Evolutionary conservation across 2,888 invertebrate species (phyloP).

Genomic region (Sceliomorpha sp.): DNA sequence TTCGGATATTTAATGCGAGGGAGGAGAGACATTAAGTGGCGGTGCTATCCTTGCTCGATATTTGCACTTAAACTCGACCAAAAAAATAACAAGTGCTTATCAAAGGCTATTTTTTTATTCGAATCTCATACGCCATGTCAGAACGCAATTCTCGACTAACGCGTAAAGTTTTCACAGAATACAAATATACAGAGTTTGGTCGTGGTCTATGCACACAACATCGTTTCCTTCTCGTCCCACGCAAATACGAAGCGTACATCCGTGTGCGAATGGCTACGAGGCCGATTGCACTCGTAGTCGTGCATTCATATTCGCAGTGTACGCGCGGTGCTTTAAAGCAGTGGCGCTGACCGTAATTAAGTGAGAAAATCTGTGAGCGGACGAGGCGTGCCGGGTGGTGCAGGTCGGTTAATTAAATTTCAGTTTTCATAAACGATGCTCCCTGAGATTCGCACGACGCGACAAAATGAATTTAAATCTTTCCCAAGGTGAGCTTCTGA

Average conservation of each 20-base stretch:
- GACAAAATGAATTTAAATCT: constrained; percentile 32
- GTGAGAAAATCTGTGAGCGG: constrained; percentile 47
- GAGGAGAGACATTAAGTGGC: constrained; percentile 3
- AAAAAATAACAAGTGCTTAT: constrained; percentile 18
- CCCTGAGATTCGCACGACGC: constrained; percentile 18
- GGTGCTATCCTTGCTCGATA: constrained; percentile 4
- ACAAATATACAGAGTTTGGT: constrained; percentile 50
- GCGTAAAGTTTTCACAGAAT: constrained; percentile 48
- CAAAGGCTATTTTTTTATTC: constrained; percentile 45
- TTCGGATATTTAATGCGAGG: not conserved
- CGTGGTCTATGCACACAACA: constrained; percentile 52
- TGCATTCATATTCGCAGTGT: constrained; percentile 39
- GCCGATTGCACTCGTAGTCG: constrained; percentile 43
- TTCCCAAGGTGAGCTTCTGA: constrained; percentile 16
- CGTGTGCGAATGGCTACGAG: constrained; percentile 44
- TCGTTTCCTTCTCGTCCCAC: constrained; percentile 44
- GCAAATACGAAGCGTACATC: constrained; percentile 47
- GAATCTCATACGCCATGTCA: constrained; percentile 27
- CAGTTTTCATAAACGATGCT: constrained; percentile 51
- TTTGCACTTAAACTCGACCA: constrained; percentile 1
- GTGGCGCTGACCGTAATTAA: constrained; percentile 48
- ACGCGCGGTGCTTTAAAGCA: constrained; percentile 37
- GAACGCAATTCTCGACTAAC: constrained; percentile 29
- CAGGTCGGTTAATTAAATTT: constrained; percentile 59
- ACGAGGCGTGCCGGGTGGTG: constrained; percentile 18